Evolutionary conservation across 2,888 invertebrate genomes (phyloP).

Genomic region (Mystacides longicornis): DNA sequence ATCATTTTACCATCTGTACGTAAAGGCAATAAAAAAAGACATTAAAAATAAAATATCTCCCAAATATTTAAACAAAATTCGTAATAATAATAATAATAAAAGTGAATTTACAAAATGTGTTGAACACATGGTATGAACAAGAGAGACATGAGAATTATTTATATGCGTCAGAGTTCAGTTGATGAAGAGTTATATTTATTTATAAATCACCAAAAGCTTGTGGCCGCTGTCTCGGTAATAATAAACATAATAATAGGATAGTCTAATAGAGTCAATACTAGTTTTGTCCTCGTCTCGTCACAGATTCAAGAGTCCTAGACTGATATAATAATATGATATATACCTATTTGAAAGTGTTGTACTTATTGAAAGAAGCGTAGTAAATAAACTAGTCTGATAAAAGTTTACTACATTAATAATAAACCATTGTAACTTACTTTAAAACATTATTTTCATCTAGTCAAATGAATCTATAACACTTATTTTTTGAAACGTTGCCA

Average conservation of each 20-base stretch:
- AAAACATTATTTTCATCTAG: not conserved
- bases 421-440: not conserved
- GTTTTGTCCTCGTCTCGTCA: not conserved
- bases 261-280: not conserved
- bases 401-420: not conserved
- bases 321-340: not conserved
- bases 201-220: not conserved
- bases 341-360: not conserved
- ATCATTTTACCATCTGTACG: not conserved
- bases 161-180: not conserved
- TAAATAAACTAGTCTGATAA: conserved; percentile 1
- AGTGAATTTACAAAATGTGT: not conserved
- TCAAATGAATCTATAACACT: not conserved
- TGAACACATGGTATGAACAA: not conserved
- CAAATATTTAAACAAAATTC: not conserved
- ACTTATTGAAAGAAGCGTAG: not conserved
- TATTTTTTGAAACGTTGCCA: conserved; percentile 2
- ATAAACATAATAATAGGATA: not conserved
- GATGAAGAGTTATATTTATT: not conserved
- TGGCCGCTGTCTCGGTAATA: not conserved
- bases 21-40: not conserved
- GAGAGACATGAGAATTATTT: not conserved
- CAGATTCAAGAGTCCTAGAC: not conserved
- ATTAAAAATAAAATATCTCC: not conserved
- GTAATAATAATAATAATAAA: not conserved